A percentile compares a stretch with the other conserved stretches of the same genome.
These are phyloP conservation scores for Lates japonicus DNA, from an alignment of 2,797 vertebrate genomes.

Conservation along the genomic window DNA sequence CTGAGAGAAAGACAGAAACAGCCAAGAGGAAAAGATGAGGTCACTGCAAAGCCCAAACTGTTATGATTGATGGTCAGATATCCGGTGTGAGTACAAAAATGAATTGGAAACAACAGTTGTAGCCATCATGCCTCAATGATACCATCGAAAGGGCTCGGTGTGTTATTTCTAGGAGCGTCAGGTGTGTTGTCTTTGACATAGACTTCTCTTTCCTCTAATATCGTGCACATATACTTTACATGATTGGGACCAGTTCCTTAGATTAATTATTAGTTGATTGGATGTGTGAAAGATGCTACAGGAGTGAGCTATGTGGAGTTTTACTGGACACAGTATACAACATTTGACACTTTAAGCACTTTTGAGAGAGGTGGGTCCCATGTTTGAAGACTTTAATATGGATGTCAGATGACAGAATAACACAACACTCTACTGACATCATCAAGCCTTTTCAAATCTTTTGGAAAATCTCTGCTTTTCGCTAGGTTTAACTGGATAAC, in stretches of 20 bases:
- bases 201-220: no score
- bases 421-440: neutral
- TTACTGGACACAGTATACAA: neutral
- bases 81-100: constrained; percentile 30
- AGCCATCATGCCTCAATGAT: constrained; percentile 41
- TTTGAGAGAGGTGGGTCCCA: neutral
- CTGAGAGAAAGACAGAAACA: constrained; percentile 46
- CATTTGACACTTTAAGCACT: neutral
- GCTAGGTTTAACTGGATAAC: neutral
- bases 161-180: constrained; percentile 42
- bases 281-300: neutral
- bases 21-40: constrained; percentile 46
- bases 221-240: no score
- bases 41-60: constrained; percentile 61
- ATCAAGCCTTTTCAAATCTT: neutral
- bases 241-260: neutral
- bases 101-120: constrained; percentile 71
- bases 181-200: constrained; percentile 48
- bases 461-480: neutral
- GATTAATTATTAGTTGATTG: neutral
- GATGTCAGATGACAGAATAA: neutral
- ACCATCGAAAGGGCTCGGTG: constrained; percentile 40
- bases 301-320: neutral
- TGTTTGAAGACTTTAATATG: neutral
- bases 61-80: constrained; percentile 67